Evolutionary conservation across 2,113 vertebrate genomes (phyloP), one percentile per base, ranked within the genome.

Genomic region (Gallinago jamesoni): DNA sequence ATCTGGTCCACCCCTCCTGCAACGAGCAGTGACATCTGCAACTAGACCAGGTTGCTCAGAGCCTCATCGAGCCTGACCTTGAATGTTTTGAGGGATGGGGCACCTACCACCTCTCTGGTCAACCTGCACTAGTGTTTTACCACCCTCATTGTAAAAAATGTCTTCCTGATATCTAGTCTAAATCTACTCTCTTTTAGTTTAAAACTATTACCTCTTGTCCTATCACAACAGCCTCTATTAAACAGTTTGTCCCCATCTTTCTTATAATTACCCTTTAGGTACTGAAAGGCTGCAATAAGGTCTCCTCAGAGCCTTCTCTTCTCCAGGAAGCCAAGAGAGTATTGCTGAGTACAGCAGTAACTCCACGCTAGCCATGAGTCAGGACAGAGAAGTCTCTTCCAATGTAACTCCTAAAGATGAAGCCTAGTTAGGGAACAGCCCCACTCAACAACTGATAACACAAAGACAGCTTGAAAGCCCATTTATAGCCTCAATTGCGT

Each of bases 401-500:
- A 41, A 50, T 59, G 30, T 8, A 18, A 37, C 31, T 77, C 50
- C 39, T 2, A 2, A 87, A 80, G 35, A 35, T 18, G 7, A 5
- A 79, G 7, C 22, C 13, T 12, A 6, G 10, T 20, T 7, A 43
- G 18, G 37, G 30, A 76, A 21, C 4, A 83, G 13, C 11, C 15
- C 11, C 5, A 4, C 27, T 77, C 78, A 41, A 0, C 17, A 48
- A n/a, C n/a, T 7, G 21, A 31, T 22, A 84, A 67, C 45, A 64
- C 31, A 77, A 77, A 30, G 60, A 48, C 25, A 56, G 33, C 35
- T 24, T 45, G 24, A 74, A n/a, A 48, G 16, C 5, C 10, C 0
- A 0, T 48, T 27, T 39, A 28, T 6, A 48, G 35, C 25, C 27
- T 37, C 25, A 56, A 0, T 2, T 52, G 5, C 3, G 0, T 13